phyloP scores from a whole-genome alignment of 2,888 invertebrate species.

The Lithophane semibrunnea region DNA sequence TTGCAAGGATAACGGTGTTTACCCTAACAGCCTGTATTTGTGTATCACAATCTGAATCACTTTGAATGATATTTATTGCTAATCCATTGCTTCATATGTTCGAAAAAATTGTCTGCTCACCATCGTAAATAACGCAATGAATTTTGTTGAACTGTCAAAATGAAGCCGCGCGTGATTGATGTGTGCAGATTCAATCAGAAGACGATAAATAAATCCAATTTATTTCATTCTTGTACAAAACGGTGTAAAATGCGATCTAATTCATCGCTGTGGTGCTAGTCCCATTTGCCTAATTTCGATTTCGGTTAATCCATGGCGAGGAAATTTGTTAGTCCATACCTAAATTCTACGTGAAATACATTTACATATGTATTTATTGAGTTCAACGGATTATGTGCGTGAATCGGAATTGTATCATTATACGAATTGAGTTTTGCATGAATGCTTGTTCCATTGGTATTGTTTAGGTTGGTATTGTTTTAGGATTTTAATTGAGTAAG shows the following conservation, averaged over 20 bases:
- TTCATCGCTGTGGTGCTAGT: slow-evolving; percentile 69
- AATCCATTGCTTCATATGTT: too few species aligned
- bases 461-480: slow-evolving; percentile 14
- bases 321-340: slow-evolving; percentile 62
- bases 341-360: slow-evolving; percentile 33
- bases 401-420: slow-evolving; percentile 23
- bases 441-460: slow-evolving; percentile 12
- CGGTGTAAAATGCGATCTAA: slow-evolving; percentile 61
- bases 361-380: slow-evolving; percentile 33
- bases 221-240: slow-evolving; percentile 2
- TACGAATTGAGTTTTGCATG: slow-evolving; percentile 30
- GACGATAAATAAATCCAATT: background rate
- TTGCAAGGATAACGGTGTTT: too few species aligned
- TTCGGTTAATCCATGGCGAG: slow-evolving; percentile 67
- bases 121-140: too few species aligned
- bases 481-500: background rate
- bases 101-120: too few species aligned
- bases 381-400: slow-evolving; percentile 38
- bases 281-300: slow-evolving; percentile 77
- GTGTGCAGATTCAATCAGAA: background rate
- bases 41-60: too few species aligned
- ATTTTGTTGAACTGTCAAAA: too few species aligned
- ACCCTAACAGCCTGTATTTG: too few species aligned
- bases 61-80: too few species aligned
- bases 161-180: too few species aligned